Evolutionary conservation across 2,797 vertebrate genomes (phyloP).

Genomic region (Rallus crepitans): DNA sequence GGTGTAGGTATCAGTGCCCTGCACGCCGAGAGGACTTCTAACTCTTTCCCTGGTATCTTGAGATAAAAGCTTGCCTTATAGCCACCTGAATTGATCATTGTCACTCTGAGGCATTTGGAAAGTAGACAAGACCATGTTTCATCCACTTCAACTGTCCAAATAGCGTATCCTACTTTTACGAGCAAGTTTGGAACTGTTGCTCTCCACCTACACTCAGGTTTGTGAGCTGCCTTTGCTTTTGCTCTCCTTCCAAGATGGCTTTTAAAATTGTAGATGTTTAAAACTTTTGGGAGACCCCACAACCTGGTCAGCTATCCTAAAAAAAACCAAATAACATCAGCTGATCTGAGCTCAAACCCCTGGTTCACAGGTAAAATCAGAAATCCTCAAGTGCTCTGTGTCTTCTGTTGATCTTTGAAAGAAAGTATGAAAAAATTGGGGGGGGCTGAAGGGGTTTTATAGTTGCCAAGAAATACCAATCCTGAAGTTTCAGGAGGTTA

Average conservation of each 20-base stretch:
- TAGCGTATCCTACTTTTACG: neutral
- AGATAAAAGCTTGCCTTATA: neutral
- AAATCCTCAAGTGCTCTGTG: neutral
- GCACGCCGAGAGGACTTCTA: neutral
- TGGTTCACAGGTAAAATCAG: neutral
- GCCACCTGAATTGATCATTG: neutral
- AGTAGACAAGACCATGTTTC: neutral
- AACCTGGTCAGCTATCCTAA: neutral
- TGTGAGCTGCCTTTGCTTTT: neutral
- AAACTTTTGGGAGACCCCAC: neutral
- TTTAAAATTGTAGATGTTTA: neutral
- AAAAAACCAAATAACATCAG: neutral
- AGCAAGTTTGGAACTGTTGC: neutral
- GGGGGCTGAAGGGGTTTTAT: conserved; percentile 30
- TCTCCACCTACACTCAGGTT: neutral
- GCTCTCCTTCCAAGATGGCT: neutral
- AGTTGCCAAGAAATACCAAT: conserved; percentile 49
- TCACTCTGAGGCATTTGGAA: neutral
- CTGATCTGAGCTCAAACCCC: neutral
- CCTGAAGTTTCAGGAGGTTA: conserved; percentile 67
- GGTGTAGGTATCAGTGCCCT: neutral
- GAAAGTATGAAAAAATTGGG: neutral
- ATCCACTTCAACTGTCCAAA: neutral
- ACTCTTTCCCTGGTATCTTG: neutral
- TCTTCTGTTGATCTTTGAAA: neutral